Evolutionary conservation across 1,140 invertebrate genomes (phyloP).

Genomic region (Marisa cornuarietis): DNA sequence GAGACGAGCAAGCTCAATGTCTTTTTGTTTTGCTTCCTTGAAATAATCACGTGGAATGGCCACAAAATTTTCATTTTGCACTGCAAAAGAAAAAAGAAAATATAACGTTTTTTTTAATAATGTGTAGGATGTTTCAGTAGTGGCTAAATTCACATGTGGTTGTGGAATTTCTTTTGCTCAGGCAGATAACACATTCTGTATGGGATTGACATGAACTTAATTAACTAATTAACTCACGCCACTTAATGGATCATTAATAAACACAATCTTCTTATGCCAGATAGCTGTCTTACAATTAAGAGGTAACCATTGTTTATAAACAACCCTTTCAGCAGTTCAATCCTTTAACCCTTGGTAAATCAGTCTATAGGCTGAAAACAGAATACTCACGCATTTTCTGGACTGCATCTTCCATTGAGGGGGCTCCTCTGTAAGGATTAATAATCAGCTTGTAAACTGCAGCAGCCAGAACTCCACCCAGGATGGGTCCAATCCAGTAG

Average conservation of each 20-base stretch:
- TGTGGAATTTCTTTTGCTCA: no score
- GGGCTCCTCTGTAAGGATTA: conserved; percentile 43
- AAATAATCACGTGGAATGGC: conserved; percentile 36
- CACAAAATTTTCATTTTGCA: conserved; percentile 30
- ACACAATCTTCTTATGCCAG: no score
- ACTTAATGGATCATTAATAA: no score
- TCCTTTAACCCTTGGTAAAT: neutral
- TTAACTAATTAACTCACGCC: no score
- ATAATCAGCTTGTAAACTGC: conserved; percentile 82
- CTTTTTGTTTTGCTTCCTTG: conserved; percentile 14
- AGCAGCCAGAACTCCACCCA: conserved; percentile 80
- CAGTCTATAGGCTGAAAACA: neutral
- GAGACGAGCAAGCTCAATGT: neutral
- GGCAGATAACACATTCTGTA: no score
- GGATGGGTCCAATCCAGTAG: conserved; percentile 89
- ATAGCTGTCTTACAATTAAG: no score
- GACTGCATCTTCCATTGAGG: conserved; percentile 42
- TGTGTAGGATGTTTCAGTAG: no score
- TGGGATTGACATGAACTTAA: no score
- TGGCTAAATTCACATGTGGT: no score
- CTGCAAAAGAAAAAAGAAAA: conserved; percentile 17
- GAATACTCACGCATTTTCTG: conserved; percentile 48
- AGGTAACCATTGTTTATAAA: no score
- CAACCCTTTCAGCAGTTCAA: no score
- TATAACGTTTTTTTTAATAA: neutral